These are phyloP conservation scores for Aporrectodea caliginosa DNA, from an alignment of 1,140 invertebrate genomes.

Conservation along the genomic window DNA sequence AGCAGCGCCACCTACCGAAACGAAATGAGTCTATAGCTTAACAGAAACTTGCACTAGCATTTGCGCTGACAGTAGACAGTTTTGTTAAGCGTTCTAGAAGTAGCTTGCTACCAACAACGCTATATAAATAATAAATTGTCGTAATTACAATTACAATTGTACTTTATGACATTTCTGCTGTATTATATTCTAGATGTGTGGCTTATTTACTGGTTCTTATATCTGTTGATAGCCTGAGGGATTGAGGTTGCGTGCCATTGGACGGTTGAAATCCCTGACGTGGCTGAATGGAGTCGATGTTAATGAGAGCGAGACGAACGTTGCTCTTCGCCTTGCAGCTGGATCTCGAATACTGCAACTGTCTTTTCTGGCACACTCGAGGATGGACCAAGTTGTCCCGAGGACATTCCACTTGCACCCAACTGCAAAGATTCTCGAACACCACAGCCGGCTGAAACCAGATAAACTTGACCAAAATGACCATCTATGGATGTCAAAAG, in stretches of 20 bases:
- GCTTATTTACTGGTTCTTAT: too few species aligned
- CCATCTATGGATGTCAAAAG: conserved; percentile 46
- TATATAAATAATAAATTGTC: too few species aligned
- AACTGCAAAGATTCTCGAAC: conserved; percentile 41
- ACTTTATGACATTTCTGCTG: too few species aligned
- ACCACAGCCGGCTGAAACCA: conserved; percentile 42
- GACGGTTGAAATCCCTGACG: conserved; percentile 46
- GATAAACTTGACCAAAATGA: conserved; percentile 45
- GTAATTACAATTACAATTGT: too few species aligned
- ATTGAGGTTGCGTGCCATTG: conserved; percentile 46
- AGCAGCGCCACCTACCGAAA: too few species aligned
- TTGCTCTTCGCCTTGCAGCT: conserved; percentile 48
- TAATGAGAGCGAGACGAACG: conserved; percentile 44
- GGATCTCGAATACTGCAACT: conserved; percentile 52
- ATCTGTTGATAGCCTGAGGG: conserved; percentile 42
- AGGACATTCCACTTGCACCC: conserved; percentile 43
- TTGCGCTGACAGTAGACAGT: too few species aligned
- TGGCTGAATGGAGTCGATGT: conserved; percentile 43
- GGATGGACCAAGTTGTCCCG: conserved; percentile 42
- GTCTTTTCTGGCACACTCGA: conserved; percentile 45
- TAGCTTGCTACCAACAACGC: too few species aligned
- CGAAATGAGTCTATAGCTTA: too few species aligned
- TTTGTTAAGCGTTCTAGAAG: too few species aligned
- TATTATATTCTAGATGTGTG: too few species aligned
- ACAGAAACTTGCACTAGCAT: too few species aligned